Evolutionary conservation across 92 coral and sea anemone species (phyloP).

Genomic region (Blastomussa wellsi): DNA sequence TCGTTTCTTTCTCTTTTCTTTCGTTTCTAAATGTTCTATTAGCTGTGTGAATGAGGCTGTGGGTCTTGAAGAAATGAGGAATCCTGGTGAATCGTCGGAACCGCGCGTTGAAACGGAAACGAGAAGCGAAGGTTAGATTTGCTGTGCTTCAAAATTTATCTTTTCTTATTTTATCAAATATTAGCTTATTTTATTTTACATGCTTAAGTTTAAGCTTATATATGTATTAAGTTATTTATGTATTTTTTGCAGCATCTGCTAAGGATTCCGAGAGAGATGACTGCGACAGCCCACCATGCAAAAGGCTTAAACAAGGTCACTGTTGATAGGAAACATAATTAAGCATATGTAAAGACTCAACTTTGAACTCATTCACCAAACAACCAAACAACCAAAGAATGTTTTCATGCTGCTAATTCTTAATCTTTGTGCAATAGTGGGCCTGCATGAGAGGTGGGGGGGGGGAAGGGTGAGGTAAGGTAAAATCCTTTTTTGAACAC

Average conservation of each 20-base stretch:
- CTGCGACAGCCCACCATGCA: conserved; percentile 98
- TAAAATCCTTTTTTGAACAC: too few relatives aligned
- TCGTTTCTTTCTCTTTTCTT: not conserved
- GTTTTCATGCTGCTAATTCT: too few relatives aligned
- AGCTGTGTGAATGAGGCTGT: not conserved
- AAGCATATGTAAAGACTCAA: not conserved
- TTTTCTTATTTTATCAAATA: not conserved
- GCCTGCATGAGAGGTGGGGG: too few relatives aligned
- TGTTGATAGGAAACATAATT: not conserved
- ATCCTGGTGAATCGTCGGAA: conserved; percentile 55
- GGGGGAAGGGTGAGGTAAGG: too few relatives aligned
- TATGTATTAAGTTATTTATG: not conserved
- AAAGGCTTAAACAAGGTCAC: conserved; percentile 96
- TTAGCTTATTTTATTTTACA: not conserved
- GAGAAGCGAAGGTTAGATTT: conserved; percentile 37
- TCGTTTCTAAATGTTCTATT: conserved; percentile 17
- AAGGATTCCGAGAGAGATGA: conserved; percentile 66
- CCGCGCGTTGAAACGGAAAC: conserved; percentile 18
- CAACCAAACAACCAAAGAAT: too few relatives aligned
- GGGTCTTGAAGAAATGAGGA: conserved; percentile 44
- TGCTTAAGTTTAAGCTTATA: not conserved
- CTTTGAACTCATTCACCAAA: not conserved
- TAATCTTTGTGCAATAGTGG: too few relatives aligned
- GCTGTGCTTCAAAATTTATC: conserved; percentile 12
- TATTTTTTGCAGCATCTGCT: conserved; percentile 6